Conservation (phyloP, 2,888 invertebrate species). For the Drosophila dives region DNA sequence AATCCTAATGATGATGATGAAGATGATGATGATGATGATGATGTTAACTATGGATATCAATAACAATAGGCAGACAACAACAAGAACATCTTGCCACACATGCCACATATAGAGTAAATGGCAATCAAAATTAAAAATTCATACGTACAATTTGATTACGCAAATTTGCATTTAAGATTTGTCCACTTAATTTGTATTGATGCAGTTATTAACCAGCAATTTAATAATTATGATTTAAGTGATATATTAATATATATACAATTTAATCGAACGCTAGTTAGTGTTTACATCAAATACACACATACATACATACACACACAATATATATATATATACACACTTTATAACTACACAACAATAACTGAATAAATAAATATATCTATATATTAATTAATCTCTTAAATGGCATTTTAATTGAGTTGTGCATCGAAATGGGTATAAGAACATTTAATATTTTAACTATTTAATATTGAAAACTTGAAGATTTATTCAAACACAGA, state of each 20-base stretch:
- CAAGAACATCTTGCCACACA: conserved; percentile 1
- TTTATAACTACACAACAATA: conserved; percentile 41
- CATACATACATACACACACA: conserved; percentile 2
- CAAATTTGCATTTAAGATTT: conserved; percentile 58
- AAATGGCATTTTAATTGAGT: conserved; percentile 63
- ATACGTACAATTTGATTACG: conserved; percentile 5
- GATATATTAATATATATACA: conserved; percentile 61
- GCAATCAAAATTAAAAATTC: conserved; percentile 44
- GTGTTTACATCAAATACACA: conserved; percentile 33
- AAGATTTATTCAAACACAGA: too few relatives aligned
- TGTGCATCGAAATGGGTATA: not conserved
- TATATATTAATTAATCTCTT: conserved; percentile 54
- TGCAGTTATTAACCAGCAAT: conserved; percentile 62
- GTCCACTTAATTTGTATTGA: conserved; percentile 57
- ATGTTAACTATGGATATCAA: conserved; percentile 16
- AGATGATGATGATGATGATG: conserved; percentile 1
- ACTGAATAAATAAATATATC: conserved; percentile 29
- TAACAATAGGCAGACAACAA: conserved; percentile 1
- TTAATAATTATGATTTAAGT: conserved; percentile 73
- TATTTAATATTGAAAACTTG: not conserved
- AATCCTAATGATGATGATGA: conserved; percentile 27
- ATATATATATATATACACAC: conserved; percentile 28
- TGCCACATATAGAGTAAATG: not conserved
- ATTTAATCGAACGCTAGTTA: conserved; percentile 22
- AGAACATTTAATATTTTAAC: not conserved